phyloP scores from a whole-genome alignment of 2,888 invertebrate genomes.

The Protula sp. region DNA sequence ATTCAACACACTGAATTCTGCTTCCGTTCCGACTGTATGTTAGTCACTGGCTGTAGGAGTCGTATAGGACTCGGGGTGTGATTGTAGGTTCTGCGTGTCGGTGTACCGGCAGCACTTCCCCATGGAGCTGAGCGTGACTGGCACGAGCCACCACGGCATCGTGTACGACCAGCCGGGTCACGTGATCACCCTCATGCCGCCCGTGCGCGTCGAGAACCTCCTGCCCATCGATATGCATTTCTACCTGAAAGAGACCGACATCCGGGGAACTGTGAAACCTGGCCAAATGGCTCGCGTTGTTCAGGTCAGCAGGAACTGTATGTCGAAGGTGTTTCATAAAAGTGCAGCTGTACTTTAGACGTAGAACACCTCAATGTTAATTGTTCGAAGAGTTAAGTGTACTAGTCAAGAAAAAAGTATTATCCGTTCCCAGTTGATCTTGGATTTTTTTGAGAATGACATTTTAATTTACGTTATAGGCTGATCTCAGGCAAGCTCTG shows the following conservation, averaged over 20 bases:
- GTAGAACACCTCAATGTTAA: not conserved
- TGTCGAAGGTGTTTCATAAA: not conserved
- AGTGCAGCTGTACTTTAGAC: not conserved
- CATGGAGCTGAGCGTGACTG: slow-evolving; percentile 52
- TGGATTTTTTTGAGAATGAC: no score
- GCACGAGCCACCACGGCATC: not conserved
- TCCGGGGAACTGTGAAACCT: slow-evolving; percentile 51
- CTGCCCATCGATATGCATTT: slow-evolving; percentile 64
- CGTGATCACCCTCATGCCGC: slow-evolving; percentile 76
- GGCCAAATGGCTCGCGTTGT: slow-evolving; percentile 54
- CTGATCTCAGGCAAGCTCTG: slow-evolving; percentile 65
- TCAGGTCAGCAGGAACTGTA: slow-evolving; percentile 48
- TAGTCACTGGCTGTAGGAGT: no score
- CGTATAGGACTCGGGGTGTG: no score
- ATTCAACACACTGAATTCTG: no score
- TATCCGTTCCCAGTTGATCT: no score
- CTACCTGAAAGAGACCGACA: slow-evolving; percentile 41
- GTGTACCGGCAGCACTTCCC: slow-evolving; percentile 78
- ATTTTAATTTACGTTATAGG: no score
- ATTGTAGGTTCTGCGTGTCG: slow-evolving; percentile 72
- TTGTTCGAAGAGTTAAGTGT: no score
- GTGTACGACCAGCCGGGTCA: slow-evolving; percentile 71
- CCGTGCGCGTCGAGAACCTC: slow-evolving; percentile 77
- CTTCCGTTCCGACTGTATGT: no score
- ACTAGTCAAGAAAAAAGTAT: no score